These are phyloP conservation scores for Dallia pectoralis DNA, from an alignment of 2,797 vertebrate species.

Conservation along the genomic window DNA sequence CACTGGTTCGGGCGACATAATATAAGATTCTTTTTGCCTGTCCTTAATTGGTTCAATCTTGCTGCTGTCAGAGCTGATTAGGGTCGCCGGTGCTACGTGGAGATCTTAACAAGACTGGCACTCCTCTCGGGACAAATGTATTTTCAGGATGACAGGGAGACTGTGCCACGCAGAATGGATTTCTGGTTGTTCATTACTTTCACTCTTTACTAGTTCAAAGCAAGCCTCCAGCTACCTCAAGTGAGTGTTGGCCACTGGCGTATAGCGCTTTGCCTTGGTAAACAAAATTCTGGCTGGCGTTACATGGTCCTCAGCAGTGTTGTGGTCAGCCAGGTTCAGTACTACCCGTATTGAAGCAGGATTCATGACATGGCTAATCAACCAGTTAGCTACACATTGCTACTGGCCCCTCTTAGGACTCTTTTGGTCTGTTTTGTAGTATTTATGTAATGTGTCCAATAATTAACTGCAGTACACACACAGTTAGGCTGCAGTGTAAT, in stretches of 20 bases:
- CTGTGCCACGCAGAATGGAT: slow-evolving; percentile 23
- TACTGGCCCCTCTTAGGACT: too few relatives aligned
- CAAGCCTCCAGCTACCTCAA: slow-evolving; percentile 3
- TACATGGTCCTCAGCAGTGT: too few relatives aligned
- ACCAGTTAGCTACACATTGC: too few relatives aligned
- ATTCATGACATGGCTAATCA: too few relatives aligned
- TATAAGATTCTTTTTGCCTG: slow-evolving; percentile 71
- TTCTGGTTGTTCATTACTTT: slow-evolving; percentile 47
- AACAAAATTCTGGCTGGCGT: slow-evolving; percentile 7
- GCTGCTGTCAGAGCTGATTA: slow-evolving; percentile 75
- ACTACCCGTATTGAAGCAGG: too few relatives aligned
- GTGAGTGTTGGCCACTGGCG: slow-evolving; percentile 31
- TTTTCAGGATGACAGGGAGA: slow-evolving; percentile 55
- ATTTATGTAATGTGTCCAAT: slow-evolving; percentile 22
- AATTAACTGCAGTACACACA: slow-evolving; percentile 22
- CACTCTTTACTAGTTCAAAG: slow-evolving; percentile 36
- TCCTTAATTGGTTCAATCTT: slow-evolving; percentile 78
- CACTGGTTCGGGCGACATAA: slow-evolving; percentile 70
- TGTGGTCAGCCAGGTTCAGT: too few relatives aligned
- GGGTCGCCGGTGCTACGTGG: slow-evolving; percentile 54
- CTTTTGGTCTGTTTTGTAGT: slow-evolving; percentile 34
- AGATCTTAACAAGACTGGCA: slow-evolving; percentile 15
- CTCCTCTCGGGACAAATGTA: slow-evolving; percentile 48
- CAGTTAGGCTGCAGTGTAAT: slow-evolving; percentile 45
- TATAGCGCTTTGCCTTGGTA: slow-evolving; percentile 36